Evolutionary conservation across 2,797 vertebrate species (phyloP).

Genomic region (Tenualosa thibaudeaui): DNA sequence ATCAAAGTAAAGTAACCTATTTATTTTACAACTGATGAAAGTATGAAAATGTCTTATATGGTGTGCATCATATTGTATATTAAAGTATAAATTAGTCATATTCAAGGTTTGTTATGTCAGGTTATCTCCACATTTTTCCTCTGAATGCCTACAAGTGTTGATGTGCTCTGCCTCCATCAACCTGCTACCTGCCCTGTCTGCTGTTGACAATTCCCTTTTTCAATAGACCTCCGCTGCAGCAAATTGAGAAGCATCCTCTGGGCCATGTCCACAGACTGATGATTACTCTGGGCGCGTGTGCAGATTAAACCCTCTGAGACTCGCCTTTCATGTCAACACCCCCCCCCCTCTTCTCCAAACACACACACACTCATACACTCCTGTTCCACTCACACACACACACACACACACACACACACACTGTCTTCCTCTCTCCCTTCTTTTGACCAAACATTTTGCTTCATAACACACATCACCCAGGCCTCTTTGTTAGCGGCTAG

Average conservation of each 20-base stretch:
- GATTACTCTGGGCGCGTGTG: not conserved
- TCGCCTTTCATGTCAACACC: not conserved
- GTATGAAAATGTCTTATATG: too few relatives aligned
- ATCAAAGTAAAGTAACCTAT: too few relatives aligned
- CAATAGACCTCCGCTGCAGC: not conserved
- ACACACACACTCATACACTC: not conserved
- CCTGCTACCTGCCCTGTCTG: not conserved
- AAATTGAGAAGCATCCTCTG: slow-evolving; percentile 11
- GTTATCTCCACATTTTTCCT: not conserved
- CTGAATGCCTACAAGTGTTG: not conserved
- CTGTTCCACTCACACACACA: not conserved
- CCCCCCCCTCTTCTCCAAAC: not conserved
- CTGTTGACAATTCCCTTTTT: not conserved
- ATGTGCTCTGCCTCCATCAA: not conserved
- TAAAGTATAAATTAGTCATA: too few relatives aligned
- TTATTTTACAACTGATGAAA: too few relatives aligned
- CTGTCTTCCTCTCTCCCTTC: not conserved
- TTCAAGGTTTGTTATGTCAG: too few relatives aligned
- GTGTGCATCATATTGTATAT: too few relatives aligned
- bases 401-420: not conserved
- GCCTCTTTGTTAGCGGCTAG: not conserved
- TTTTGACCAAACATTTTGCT: slow-evolving; percentile 17
- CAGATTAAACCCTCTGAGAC: slow-evolving; percentile 1
- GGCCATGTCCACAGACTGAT: slow-evolving; percentile 26
- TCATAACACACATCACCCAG: not conserved